Percentiles rank a stretch among this genome's conserved stretches.
Evolutionary conservation across 1,140 invertebrate species (phyloP).

Genomic region (Drosophila auraria): DNA sequence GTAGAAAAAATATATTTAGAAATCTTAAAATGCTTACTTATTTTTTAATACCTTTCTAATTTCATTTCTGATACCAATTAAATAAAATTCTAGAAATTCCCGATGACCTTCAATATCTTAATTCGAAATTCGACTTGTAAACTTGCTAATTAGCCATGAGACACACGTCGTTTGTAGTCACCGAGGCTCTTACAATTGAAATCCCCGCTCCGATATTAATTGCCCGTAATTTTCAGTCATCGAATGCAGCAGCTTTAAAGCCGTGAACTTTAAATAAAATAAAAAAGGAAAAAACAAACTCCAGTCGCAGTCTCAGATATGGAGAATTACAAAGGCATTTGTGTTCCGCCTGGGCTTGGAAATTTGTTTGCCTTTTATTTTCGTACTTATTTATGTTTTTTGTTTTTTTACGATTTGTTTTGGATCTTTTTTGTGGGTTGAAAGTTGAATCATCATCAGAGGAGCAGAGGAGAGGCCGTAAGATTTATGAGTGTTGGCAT

Average conservation of each 20-base stretch:
- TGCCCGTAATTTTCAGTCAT: conserved; percentile 37
- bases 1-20: too few relatives aligned
- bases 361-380: conserved; percentile 55
- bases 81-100: background rate
- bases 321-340: conserved; percentile 57
- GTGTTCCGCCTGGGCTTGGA: conserved; percentile 38
- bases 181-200: conserved; percentile 17
- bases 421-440: conserved; percentile 1
- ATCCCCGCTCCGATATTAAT: conserved; percentile 38
- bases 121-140: conserved; percentile 3
- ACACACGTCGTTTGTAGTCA: conserved; percentile 25
- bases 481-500: conserved; percentile 61
- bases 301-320: conserved; percentile 24
- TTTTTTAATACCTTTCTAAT: background rate
- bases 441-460: conserved; percentile 52
- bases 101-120: background rate
- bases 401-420: conserved; percentile 23
- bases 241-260: conserved; percentile 18
- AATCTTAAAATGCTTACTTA: too few relatives aligned
- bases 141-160: conserved; percentile 28
- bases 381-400: conserved; percentile 37
- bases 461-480: conserved; percentile 16
- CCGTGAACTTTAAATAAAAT: conserved; percentile 51
- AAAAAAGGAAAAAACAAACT: conserved; percentile 18
- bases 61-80: background rate